Evolutionary conservation across 2,113 vertebrate genomes (phyloP), one percentile per base, ranked within the genome.

Genomic region (Piliocolobus tephrosceles): DNA sequence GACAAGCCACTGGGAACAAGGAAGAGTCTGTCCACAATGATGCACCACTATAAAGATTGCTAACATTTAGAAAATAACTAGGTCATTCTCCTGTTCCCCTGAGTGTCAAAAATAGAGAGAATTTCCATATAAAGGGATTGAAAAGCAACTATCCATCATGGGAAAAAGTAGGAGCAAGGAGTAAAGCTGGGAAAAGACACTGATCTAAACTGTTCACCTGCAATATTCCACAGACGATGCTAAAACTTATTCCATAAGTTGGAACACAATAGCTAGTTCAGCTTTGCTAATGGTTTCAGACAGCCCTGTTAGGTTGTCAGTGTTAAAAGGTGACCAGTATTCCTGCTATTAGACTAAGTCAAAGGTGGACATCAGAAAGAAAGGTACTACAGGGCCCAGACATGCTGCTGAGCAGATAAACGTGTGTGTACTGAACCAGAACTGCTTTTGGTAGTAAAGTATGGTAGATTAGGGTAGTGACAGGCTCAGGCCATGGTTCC

Each of bases 1-100:
- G 96, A 99, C 98, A 84, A 99, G 98, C 99, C 99, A 99, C 99
- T 99, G 91, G 72, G 92, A 94, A 98, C 35, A 88, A 90, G 72
- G 30, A 61, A 47, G 8, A 80, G 52, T 82, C 61, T n/a, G 79
- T 86, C 22, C 50, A 57, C 27, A 81, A 11, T 9, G 23, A 22
- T 18, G 27, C 10, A 73, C 5, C 0, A 20, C 23, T 55, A 4
- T 30, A 55, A 80, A 50, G 27, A 40, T 0, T 40, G 8, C 18
- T 40, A 27, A 82, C 20, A 47, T n/a, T 79, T 61, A 47, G 43
- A 72, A 88, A 45, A 64, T 32, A 35, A 70, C 30, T 78, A 30
- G 40, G 35, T 86, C n/a, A 43, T 32, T 47, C 18, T 40, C 30
- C 38, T 45, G 14, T 14, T 57, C 18, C 55, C 7, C 23, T 38